phyloP scores from a whole-genome alignment of 2,888 invertebrate genomes.

The Aspidiotus rigidus region DNA sequence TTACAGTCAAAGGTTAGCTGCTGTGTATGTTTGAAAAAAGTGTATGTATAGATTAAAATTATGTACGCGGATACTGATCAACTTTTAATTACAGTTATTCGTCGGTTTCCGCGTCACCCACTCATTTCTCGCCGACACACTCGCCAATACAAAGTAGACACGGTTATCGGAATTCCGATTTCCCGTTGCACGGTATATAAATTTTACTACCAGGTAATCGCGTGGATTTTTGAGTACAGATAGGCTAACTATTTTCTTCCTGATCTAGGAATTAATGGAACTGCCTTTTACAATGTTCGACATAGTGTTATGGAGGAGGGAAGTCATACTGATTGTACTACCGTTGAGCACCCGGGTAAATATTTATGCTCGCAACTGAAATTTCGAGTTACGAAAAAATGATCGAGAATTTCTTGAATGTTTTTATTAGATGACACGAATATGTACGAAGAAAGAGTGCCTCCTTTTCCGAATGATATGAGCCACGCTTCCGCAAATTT shows the following conservation, averaged over 20 bases:
- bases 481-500: conserved; percentile 43
- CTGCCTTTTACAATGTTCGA: conserved; percentile 32
- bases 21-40: conserved; percentile 14
- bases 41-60: not conserved
- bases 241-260: not conserved
- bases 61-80: not conserved
- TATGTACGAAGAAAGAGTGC: conserved; percentile 40
- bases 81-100: conserved; percentile 49
- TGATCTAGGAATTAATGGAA: conserved; percentile 31
- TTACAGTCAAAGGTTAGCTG: conserved; percentile 40
- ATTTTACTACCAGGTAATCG: too few species aligned
- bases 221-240: not conserved
- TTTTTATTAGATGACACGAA: conserved; percentile 31
- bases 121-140: conserved; percentile 69
- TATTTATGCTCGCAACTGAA: not conserved
- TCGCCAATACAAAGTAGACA: conserved; percentile 63
- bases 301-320: conserved; percentile 35
- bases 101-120: conserved; percentile 48
- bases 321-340: conserved; percentile 22
- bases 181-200: conserved; percentile 23
- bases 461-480: conserved; percentile 41
- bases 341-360: conserved; percentile 10
- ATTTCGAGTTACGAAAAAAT: not conserved
- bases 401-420: not conserved
- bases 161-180: conserved; percentile 36